Percentiles rank a stretch among this genome's conserved stretches.
Conservation (phyloP, 2,888 invertebrate genomes). For the Zeuzera pyrina region DNA sequence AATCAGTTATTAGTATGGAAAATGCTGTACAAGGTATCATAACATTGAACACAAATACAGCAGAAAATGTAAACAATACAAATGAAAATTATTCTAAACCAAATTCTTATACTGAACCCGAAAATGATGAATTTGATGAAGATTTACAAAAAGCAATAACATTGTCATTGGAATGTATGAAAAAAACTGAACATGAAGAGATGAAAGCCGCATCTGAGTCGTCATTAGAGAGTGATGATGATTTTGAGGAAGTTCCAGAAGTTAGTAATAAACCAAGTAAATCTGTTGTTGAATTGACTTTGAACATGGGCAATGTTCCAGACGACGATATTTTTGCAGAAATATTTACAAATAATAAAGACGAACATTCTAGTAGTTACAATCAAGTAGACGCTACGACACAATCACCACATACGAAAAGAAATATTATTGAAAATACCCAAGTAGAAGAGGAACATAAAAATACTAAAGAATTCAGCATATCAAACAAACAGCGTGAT, state of each 20-base stretch:
- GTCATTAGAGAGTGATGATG: constrained; percentile 54
- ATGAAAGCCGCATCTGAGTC: constrained; percentile 6
- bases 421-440: too few species aligned
- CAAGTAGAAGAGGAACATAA: too few species aligned
- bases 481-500: too few species aligned
- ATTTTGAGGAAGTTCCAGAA: constrained; percentile 69
- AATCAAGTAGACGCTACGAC: too few species aligned
- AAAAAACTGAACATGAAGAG: background rate
- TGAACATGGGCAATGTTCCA: constrained; percentile 38
- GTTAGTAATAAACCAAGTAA: constrained; percentile 32
- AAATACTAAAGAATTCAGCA: too few species aligned
- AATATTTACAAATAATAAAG: constrained; percentile 65
- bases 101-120: too few species aligned
- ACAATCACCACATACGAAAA: too few species aligned
- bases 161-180: too few species aligned
- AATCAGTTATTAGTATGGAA: constrained; percentile 40
- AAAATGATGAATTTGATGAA: constrained; percentile 1
- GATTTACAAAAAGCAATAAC: constrained; percentile 10
- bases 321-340: constrained; percentile 83
- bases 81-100: constrained; percentile 3
- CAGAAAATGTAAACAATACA: constrained; percentile 20
- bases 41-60: constrained; percentile 36
- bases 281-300: constrained; percentile 58
- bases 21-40: constrained; percentile 33
- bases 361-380: too few species aligned